Base-by-base conservation (phyloP, 2,888 invertebrate genomes). In the Polydrusus cervinus region DNA sequence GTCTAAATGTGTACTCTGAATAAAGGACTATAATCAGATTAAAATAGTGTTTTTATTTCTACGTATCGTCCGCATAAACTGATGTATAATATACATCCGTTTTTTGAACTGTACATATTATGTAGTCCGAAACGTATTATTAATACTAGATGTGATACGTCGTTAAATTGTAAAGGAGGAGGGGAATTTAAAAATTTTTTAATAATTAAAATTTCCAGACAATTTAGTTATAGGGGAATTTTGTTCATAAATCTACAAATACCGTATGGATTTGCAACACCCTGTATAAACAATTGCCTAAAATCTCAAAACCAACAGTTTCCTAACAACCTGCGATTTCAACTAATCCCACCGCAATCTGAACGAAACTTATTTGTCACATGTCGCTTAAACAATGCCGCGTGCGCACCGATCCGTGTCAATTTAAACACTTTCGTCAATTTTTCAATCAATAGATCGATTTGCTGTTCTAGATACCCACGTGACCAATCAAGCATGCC, bases 391-490 rank as follows among this genome's bases (percentile, higher is more conserved):
- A 68, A 77, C 77, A 77, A 77, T 77, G 71, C 74, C 64, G 71
- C 62, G 71, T 74, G 74, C 25, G n/a, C 66, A 68, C 30, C 62
- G 67, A 65, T 71, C 71, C 77, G 77, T 71, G 68, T 65, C 60
- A 73, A 57, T 70, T 70, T 72, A 71, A 76, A 74, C 77, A 77
- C 77, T 77, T 77, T 77, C 77, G 74, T 77, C 77, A 77, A 77
- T 74, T 77, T 74, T 71, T 74, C 74, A 77, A 49, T 74, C 67
- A 74, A 66, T 68, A 71, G 55, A 65, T 25, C 71, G 68, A 69
- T 49, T 64, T 71, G 70, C 51, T 74, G 74, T 71, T 71, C 77
- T 77, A 77, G 77, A 77, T 77, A 74, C 70, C 65, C 77, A 77
- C 64, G 68, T 67, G 66, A 57, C 74, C 70, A 77, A 71, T 77